Conservation (phyloP, 2,113 vertebrate genomes). For the Vulpes lagopus region DNA sequence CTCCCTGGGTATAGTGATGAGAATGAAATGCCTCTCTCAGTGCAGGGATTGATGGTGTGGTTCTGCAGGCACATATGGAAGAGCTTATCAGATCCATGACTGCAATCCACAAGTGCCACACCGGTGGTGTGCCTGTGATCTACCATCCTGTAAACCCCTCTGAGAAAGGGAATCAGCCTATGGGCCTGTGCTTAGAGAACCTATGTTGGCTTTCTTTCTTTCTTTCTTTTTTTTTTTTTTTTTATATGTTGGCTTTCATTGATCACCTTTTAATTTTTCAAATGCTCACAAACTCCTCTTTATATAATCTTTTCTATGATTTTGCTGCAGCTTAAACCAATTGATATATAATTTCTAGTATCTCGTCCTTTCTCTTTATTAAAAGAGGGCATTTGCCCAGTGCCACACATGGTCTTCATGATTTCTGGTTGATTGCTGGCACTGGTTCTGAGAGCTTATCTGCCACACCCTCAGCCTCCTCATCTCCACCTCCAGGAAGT, state of each 20-base stretch:
- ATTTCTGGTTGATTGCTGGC: not conserved
- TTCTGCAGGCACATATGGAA: not conserved
- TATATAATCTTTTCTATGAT: not conserved
- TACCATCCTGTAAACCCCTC: not conserved
- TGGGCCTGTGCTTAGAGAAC: not conserved
- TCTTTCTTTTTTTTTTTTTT: no score
- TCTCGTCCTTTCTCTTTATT: slow-evolving; percentile 1
- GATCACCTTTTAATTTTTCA: slow-evolving; percentile 29
- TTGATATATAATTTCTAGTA: slow-evolving; percentile 10
- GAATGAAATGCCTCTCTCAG: not conserved
- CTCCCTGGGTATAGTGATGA: not conserved
- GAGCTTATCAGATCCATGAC: not conserved
- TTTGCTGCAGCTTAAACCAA: not conserved
- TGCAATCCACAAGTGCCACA: fast-evolving
- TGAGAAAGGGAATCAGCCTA: not conserved
- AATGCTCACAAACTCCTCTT: not conserved
- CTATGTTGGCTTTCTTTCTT: not conserved
- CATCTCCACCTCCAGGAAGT: not conserved
- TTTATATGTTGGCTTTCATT: not conserved
- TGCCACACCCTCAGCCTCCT: not conserved
- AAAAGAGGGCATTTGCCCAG: not conserved
- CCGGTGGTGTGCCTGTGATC: not conserved
- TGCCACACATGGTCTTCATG: not conserved
- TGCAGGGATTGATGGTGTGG: not conserved
- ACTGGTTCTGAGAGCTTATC: not conserved